phyloP scores from a whole-genome alignment of 2,113 vertebrate genomes.

The Psammodynastes pulverulentus region DNA sequence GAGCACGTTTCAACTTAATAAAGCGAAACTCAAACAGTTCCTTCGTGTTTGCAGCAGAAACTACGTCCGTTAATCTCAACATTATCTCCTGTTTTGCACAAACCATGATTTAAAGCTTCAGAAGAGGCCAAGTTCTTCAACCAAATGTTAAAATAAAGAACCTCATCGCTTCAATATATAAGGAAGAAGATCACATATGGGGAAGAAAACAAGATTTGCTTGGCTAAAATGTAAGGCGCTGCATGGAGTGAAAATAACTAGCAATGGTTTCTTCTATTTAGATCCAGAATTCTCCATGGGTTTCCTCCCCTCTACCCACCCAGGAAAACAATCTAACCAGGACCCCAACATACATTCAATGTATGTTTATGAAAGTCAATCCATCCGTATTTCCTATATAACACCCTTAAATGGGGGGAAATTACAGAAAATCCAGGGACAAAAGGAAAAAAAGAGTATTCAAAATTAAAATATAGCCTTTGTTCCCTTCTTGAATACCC shows the following conservation, averaged over 20 bases:
- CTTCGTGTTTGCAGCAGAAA: not conserved
- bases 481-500: not conserved
- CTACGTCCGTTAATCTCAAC: not conserved
- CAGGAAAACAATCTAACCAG: not conserved
- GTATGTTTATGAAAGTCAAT: no score
- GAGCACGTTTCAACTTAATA: not conserved
- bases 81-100: not conserved
- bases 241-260: not conserved
- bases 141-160: not conserved
- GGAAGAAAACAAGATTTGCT: no score
- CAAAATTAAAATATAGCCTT: not conserved
- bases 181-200: not conserved
- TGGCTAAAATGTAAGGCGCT: not conserved
- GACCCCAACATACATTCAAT: not conserved
- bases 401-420: not conserved
- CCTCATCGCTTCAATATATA: not conserved
- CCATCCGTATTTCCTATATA: not conserved
- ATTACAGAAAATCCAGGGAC: not conserved
- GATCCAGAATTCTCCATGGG: not conserved
- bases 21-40: not conserved
- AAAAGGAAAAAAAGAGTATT: not conserved
- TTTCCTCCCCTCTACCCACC: not conserved
- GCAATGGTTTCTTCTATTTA: not conserved
- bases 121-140: not conserved
- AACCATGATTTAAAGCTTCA: not conserved